Base-by-base conservation (phyloP, 2,113 vertebrate species). In the Chitala chitala region DNA sequence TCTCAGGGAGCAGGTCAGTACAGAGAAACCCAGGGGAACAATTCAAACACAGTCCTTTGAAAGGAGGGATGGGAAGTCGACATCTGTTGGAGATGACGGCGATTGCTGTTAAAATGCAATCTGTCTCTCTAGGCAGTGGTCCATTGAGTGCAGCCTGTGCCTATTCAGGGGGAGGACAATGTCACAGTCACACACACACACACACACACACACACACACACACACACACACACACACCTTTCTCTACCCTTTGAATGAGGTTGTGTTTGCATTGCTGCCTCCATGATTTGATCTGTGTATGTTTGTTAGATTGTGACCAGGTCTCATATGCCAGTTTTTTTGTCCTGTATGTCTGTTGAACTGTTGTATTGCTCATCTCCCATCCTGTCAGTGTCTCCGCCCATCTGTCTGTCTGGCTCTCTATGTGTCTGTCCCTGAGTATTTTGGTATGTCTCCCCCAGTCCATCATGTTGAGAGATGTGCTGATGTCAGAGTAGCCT, bases 61-160 rank as follows among this genome's bases (percentile, higher is more conserved):
- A 91, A 87, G 78, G 86, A 36, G 84, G 84, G 87, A 87, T 87
- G 87, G 84, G 87, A 89, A 89, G 86, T 82, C 83, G 89, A 91
- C 90, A 91, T 89, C 88, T 92, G 90, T 89, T 92, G 84, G 86
- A 89, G 88, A 92, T 92, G 89, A 91, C 90, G 89, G 86, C 82
- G 83, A 90, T 92, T 87, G 89, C 89, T 89, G 87, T 89, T 90
- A 88, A 89, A 89, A 86, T 80, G 82, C 88, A 89, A 89, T 90
- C 85, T 89, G 89, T 88, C 86, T 88, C 82, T 79, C 86, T 89
- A 88, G 85, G 86, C 88, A 86, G 78, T 69, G 82, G 83, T 87
- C 87, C 86, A 86, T 89, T 87, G 85, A 79, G 74, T 65, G 40
- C 58, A 56, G 59, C 69, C 68, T 72, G 55, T 72, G 42, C 61